Base-by-base conservation (phyloP, 2,888 invertebrate genomes). In the Drosophila pseudotakahashii region DNA sequence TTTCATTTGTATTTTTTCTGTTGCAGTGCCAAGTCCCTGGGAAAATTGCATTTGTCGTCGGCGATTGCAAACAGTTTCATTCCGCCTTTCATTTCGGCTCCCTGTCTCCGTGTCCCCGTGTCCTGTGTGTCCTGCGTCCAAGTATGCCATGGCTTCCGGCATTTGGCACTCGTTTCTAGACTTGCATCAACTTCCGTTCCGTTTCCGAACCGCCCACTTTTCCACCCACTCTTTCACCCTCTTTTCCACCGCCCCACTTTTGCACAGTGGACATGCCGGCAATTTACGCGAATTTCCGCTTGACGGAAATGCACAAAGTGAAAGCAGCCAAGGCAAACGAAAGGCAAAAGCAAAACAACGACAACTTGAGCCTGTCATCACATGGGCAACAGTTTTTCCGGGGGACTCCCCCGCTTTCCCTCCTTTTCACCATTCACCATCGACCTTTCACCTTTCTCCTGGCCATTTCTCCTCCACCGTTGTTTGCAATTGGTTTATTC, bases 221-320 rank as follows among this genome's bases (percentile, higher is more conserved):
- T 11, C 26, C 47, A 11, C 32, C 48, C 30, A 19, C n/a, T 41
- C 11, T 36, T 14, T 47, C 32, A 19, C 36, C 14, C 11, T 11
- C 19, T 2, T 19, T 2, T 3, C 41, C 26, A 16, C 37, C 37
- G 30, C 54, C 47, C 41, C 41, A 41, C 41, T 41, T 42, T 42
- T 54, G 30, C 53, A 32, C 57, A 69, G 67, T 76, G 87, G 76
- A 83, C 84, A 86, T 76, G 76, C 68, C 84, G 87, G 87, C 84
- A 83, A 82, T 82, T 82, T 82, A 77, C 82, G 82, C 84, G 84
- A 84, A 82, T 84, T 87, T 82, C 81, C 81, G 81, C 76, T 84
- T 77, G 75, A 87, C 87, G 87, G 82, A 82, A 84, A 87, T 87
- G 82, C 84, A 87, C 84, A 87, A 86, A 82, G 81, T 87, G 84